Percentiles rank a stretch among this genome's conserved stretches.
Evolutionary conservation across 2,797 vertebrate species (phyloP).

Genomic region (Notolepis coatsorum): DNA sequence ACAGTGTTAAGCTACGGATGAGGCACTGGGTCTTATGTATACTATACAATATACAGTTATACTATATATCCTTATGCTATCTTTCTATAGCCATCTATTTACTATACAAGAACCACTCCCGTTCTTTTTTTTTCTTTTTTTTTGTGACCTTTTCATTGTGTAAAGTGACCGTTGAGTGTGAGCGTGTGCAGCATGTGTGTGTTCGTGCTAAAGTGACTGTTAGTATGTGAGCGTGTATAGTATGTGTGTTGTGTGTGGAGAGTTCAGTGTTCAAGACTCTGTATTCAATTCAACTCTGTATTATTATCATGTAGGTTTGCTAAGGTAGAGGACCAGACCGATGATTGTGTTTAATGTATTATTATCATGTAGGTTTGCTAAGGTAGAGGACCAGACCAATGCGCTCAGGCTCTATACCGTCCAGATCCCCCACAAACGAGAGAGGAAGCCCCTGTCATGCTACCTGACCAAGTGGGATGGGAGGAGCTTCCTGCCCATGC

Average conservation of each 20-base stretch:
- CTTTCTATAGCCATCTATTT: too few species aligned
- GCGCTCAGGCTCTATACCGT: slow-evolving; percentile 91
- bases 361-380: slow-evolving; percentile 86
- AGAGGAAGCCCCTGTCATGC: slow-evolving; percentile 89
- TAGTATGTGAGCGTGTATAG: background rate
- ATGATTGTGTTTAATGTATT: background rate
- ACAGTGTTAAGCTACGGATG: too few species aligned
- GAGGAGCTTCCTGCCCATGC: slow-evolving; percentile 88
- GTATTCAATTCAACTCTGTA: too few species aligned
- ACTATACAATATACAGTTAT: too few species aligned
- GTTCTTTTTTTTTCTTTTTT: too few species aligned
- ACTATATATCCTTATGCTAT: too few species aligned
- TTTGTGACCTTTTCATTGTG: too few species aligned
- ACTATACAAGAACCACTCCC: too few species aligned
- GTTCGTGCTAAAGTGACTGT: background rate
- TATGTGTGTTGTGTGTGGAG: background rate
- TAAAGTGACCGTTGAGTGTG: too few species aligned
- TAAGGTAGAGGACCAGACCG: slow-evolving; percentile 82
- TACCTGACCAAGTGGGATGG: slow-evolving; percentile 98
- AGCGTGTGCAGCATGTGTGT: background rate
- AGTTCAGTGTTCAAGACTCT: too few species aligned
- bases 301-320: slow-evolving; percentile 85
- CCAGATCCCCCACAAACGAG: slow-evolving; percentile 95
- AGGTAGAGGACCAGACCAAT: slow-evolving; percentile 86
- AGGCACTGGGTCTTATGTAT: too few species aligned